These are phyloP conservation scores for Acleris emargana DNA, from an alignment of 2,888 invertebrate genomes.

Conservation along the genomic window DNA sequence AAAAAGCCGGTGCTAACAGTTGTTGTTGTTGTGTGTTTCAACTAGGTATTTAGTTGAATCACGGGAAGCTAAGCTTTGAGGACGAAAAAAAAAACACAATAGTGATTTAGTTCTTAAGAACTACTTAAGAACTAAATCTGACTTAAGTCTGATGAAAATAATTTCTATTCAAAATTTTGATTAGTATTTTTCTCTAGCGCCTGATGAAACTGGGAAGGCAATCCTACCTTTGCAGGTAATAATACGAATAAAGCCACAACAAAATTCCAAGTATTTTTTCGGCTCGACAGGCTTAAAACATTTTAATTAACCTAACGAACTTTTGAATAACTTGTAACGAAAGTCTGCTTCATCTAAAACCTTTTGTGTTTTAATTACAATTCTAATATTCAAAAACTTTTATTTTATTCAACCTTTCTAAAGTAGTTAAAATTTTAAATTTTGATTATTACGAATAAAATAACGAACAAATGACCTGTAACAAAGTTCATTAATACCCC, in stretches of 20 bases:
- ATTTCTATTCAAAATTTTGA: background rate
- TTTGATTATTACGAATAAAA: too few species aligned
- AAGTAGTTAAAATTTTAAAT: conserved; percentile 3
- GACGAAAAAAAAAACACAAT: too few species aligned
- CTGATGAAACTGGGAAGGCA: conserved; percentile 22
- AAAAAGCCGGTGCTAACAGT: too few species aligned
- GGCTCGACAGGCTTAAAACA: conserved; percentile 11
- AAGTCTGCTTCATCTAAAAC: conserved; percentile 1
- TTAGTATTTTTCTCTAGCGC: conserved; percentile 4
- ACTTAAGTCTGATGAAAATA: too few species aligned
- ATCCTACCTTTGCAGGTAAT: conserved; percentile 8
- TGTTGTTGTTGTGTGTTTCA: too few species aligned
- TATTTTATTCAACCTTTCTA: conserved; percentile 10
- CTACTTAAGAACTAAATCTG: too few species aligned
- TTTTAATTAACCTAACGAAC: conserved; percentile 35
- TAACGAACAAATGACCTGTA: too few species aligned
- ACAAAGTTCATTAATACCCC: too few species aligned
- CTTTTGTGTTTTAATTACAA: conserved; percentile 8
- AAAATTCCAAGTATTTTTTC: conserved; percentile 9
- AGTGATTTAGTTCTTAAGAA: too few species aligned
- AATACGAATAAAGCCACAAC: background rate
- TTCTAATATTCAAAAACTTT: conserved; percentile 20
- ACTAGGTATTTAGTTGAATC: too few species aligned
- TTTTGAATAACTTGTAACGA: conserved; percentile 22
- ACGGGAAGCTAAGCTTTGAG: too few species aligned